Percentiles rank a stretch among this genome's conserved stretches.
Evolutionary conservation across 2,797 vertebrate species (phyloP).

Genomic region (Meda fulgida): DNA sequence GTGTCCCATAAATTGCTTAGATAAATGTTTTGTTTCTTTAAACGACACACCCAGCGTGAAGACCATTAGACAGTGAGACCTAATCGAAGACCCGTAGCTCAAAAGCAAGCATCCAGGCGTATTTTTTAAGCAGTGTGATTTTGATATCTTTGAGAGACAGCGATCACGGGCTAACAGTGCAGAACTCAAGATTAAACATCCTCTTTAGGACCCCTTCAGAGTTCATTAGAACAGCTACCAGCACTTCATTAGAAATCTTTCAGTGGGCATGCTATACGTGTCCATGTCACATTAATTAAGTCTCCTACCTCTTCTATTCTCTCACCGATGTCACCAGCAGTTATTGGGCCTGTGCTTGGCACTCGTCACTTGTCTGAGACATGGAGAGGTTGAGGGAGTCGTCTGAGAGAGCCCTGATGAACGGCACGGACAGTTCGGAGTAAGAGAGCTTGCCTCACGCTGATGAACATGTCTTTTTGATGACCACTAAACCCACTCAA

Average conservation of each 20-base stretch:
- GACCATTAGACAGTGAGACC: constrained; percentile 72
- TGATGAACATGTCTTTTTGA: constrained; percentile 69
- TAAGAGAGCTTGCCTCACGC: constrained; percentile 50
- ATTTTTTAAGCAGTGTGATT: constrained; percentile 33
- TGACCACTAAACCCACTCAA: constrained; percentile 64
- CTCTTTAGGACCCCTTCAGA: constrained; percentile 60
- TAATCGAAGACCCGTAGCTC: constrained; percentile 68
- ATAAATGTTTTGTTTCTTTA: constrained; percentile 73
- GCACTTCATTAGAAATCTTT: constrained; percentile 53
- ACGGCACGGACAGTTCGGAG: constrained; percentile 42
- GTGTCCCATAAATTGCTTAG: constrained; percentile 67
- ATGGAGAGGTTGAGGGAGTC: constrained; percentile 46
- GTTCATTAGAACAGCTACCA: constrained; percentile 55
- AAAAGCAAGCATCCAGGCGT: constrained; percentile 56
- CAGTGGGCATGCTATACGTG: constrained; percentile 47
- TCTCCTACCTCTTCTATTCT: constrained; percentile 49
- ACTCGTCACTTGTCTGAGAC: constrained; percentile 63
- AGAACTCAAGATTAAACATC: constrained; percentile 60
- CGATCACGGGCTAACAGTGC: constrained; percentile 56
- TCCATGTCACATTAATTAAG: constrained; percentile 66
- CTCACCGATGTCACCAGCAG: constrained; percentile 53
- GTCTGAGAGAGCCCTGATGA: constrained; percentile 34
- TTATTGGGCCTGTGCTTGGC: constrained; percentile 55
- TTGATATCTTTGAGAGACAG: constrained; percentile 49
- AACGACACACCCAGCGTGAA: constrained; percentile 68